Evolutionary conservation across 1,140 invertebrate genomes (phyloP), one percentile per base, ranked within the genome.

Genomic region (Heliconius melpomene): DNA sequence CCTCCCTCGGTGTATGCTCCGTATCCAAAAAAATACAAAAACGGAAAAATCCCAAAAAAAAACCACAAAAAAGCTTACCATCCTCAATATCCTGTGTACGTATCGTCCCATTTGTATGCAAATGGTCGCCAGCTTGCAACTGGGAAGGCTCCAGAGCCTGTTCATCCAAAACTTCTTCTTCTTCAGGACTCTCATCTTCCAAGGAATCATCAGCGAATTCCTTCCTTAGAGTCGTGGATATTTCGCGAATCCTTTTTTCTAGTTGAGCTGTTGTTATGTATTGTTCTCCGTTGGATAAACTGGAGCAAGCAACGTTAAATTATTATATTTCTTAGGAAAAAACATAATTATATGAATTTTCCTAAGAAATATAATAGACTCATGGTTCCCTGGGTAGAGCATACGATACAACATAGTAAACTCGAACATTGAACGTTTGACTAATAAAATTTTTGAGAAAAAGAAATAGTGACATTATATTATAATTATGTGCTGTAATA

Each of bases 221-320:
- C 87, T 84, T 94, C 78, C 80, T 90, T 81, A 85, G 93, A 83
- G 84, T 95, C 82, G 86, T 95, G 72, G 94, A 95, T 75, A 97
- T 95, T 80, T 96, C 95, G 11, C 96, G 94, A 92, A 97, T 97
- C 81, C 95, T 95, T 36, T 95, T 95, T 85, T 96, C 96, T 50
- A 98, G 91, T 87, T 97, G 97, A 54, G 96, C 97, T 60, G 96
- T 97, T 66, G 96, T 98, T 72, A 98, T 98, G 83, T 97, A 98
- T 85, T 98, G 97, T 89, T 97, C 97, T 16, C 97, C 97, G 90
- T 97, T 97, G 3, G 97, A 97, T 29, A 98, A 92, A 87, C 97
- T 97, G 82, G 5, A 87, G 86, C 11, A 72, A 29, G 75, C 38
- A 2, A 9, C 11, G 29, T 38, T 57, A 36, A 38, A 60, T 60